These are phyloP conservation scores for Esperia sulphurella DNA, from an alignment of 2,888 invertebrate genomes.

Conservation along the genomic window DNA sequence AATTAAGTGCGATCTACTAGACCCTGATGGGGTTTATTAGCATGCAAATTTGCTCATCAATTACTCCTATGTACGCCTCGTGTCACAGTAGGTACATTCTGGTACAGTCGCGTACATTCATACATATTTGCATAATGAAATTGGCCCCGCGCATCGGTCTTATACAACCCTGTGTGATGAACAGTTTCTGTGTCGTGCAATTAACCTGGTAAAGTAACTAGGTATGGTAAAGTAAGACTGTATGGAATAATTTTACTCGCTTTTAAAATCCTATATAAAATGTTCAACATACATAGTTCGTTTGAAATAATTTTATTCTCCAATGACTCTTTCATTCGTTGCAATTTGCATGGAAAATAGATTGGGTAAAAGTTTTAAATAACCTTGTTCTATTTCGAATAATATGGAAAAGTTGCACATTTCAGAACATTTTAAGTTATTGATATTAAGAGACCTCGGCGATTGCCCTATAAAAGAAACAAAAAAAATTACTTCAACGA, in stretches of 20 bases:
- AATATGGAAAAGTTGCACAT: too few relatives aligned
- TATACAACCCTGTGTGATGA: conserved; percentile 8
- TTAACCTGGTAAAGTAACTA: not conserved
- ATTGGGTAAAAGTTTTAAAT: not conserved
- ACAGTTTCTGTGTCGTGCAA: conserved; percentile 3
- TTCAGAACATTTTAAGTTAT: too few relatives aligned
- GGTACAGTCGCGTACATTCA: conserved; percentile 25
- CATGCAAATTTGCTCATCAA: conserved; percentile 67
- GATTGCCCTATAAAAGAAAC: too few relatives aligned
- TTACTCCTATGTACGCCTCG: conserved; percentile 25
- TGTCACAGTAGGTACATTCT: not conserved
- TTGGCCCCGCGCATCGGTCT: conserved; percentile 27
- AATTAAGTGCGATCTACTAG: conserved; percentile 36
- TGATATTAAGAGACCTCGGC: too few relatives aligned
- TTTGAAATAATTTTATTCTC: too few relatives aligned
- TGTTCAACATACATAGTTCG: too few relatives aligned
- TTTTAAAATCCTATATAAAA: too few relatives aligned
- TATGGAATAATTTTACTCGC: too few relatives aligned
- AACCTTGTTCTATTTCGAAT: too few relatives aligned
- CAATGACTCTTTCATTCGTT: too few relatives aligned
- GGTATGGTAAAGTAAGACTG: too few relatives aligned
- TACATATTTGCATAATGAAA: conserved; percentile 55
- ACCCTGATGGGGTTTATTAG: conserved; percentile 48
- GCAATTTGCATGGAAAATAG: not conserved
- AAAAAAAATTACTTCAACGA: too few relatives aligned